phyloP scores from a whole-genome alignment of 1,140 invertebrate genomes.

The Caenorhabditis brenneri region DNA sequence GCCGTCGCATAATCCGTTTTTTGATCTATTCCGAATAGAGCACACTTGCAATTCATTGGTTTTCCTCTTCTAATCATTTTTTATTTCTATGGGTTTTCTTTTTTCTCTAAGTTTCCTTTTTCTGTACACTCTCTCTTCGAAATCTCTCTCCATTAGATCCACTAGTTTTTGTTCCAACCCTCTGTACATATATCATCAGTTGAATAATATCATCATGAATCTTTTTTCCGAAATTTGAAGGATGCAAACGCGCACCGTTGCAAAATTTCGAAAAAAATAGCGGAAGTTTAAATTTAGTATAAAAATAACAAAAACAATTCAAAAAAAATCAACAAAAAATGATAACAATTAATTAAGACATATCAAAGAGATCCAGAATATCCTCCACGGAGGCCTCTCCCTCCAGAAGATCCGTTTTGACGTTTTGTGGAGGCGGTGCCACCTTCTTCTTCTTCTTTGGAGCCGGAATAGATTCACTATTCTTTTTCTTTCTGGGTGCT shows the following conservation, averaged over 20 bases:
- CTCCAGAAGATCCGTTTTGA: conserved; percentile 28
- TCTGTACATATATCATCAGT: not conserved
- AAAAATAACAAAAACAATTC: conserved; percentile 32
- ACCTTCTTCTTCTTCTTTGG: conserved; percentile 15
- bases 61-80: conserved; percentile 20
- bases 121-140: conserved; percentile 15
- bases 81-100: conserved; percentile 5
- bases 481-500: conserved; percentile 27
- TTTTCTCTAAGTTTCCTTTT: not conserved
- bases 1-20: not conserved
- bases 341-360: conserved; percentile 20
- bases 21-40: not conserved
- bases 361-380: conserved; percentile 44
- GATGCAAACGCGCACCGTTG: no score
- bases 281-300: conserved; percentile 38
- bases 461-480: not conserved
- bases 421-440: not conserved
- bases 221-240: not conserved
- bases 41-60: no score
- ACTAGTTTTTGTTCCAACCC: not conserved
- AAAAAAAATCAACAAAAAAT: conserved; percentile 33
- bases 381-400: conserved; percentile 50
- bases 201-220: not conserved
- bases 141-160: not conserved
- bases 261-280: not conserved